Evolutionary conservation across 2,888 invertebrate genomes (phyloP).

Genomic region (Eudasyphora cyanicolor): DNA sequence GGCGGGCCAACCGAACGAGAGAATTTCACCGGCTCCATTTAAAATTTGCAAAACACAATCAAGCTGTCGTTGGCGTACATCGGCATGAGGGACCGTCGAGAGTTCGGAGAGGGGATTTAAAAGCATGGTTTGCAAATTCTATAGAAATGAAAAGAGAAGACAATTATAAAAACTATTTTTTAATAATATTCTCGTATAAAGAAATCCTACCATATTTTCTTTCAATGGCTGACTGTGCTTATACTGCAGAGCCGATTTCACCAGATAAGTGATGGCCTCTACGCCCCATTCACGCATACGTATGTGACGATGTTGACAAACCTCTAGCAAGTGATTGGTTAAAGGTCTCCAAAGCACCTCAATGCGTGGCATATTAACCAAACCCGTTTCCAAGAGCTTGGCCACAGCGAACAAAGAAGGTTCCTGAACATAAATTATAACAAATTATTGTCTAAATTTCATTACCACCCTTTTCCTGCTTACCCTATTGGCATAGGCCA

Average conservation of each 20-base stretch:
- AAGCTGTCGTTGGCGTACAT: conserved; percentile 96
- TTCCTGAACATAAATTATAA: conserved; percentile 85
- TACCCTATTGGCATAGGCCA: conserved; percentile 96
- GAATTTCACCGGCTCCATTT: conserved; percentile 94
- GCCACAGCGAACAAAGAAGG: conserved; percentile 98
- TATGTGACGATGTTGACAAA: conserved; percentile 96
- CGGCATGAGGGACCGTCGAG: conserved; percentile 93
- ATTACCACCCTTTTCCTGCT: conserved; percentile 60
- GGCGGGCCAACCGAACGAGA: conserved; percentile 97
- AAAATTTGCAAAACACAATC: conserved; percentile 96
- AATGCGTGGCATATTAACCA: conserved; percentile 95
- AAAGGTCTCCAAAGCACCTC: conserved; percentile 97
- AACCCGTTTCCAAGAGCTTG: conserved; percentile 97
- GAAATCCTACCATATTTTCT: conserved; percentile 88
- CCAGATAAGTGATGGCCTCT: conserved; percentile 96
- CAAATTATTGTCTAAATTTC: background rate
- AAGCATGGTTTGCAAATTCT: conserved; percentile 91
- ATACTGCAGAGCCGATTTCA: conserved; percentile 93
- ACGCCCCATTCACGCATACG: conserved; percentile 99
- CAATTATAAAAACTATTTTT: too few relatives aligned
- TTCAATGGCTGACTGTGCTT: conserved; percentile 91
- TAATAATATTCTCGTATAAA: background rate
- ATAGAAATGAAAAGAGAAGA: background rate
- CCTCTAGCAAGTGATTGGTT: conserved; percentile 96
- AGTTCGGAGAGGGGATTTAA: conserved; percentile 95